Evolutionary conservation across 2,888 invertebrate species (phyloP).

Genomic region (Tortricodes alternella): DNA sequence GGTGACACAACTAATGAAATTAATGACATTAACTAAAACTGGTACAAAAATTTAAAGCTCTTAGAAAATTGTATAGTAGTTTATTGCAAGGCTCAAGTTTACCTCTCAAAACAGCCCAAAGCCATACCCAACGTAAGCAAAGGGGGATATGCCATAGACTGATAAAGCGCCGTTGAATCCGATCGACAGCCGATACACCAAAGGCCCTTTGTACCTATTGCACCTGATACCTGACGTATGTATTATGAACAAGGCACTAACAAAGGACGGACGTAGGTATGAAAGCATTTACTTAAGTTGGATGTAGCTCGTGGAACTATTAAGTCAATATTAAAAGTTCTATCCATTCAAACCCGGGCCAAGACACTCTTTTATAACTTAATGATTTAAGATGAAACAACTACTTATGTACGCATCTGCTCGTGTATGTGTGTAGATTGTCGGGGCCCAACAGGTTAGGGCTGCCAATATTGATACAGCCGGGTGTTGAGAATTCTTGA

Average conservation of each 20-base stretch:
- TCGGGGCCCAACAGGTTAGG: background rate
- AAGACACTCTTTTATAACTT: background rate
- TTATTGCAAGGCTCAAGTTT: background rate
- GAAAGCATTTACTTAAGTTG: background rate
- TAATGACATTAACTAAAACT: too few relatives aligned
- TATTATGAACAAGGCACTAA: constrained; percentile 14
- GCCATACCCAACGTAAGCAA: background rate
- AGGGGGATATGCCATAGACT: background rate
- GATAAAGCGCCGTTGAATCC: constrained; percentile 8
- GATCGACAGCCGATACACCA: constrained; percentile 1
- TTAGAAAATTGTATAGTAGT: too few relatives aligned
- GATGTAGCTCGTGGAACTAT: too few relatives aligned
- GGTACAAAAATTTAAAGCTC: too few relatives aligned
- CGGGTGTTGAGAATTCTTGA: too few relatives aligned
- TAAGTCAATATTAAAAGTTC: background rate
- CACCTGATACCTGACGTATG: constrained; percentile 7
- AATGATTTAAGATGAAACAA: background rate
- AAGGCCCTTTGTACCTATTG: constrained; percentile 9
- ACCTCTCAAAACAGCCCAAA: background rate
- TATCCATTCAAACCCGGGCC: background rate
- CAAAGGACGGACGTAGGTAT: constrained; percentile 1
- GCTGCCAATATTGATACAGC: background rate
- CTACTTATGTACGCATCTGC: background rate
- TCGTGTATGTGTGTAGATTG: background rate
- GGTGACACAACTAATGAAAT: too few relatives aligned